These are phyloP conservation scores for Hydropotes inermis DNA, from an alignment of 2,113 vertebrate genomes.

Conservation along the genomic window DNA sequence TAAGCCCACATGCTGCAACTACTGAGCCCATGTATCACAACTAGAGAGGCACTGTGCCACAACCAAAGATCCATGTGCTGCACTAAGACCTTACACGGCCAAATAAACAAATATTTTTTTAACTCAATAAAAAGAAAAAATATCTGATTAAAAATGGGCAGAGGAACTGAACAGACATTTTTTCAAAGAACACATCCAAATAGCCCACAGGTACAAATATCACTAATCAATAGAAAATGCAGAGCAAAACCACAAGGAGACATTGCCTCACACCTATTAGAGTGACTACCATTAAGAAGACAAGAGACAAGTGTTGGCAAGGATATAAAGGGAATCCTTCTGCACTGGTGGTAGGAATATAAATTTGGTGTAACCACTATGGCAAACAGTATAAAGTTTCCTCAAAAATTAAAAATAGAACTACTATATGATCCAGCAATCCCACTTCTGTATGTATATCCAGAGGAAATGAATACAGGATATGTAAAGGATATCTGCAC, in stretches of 20 bases:
- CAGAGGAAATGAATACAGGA: neutral
- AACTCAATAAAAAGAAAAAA: neutral
- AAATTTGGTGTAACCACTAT: neutral
- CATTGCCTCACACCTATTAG: neutral
- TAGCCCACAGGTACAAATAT: neutral
- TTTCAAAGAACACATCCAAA: neutral
- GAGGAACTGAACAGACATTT: neutral
- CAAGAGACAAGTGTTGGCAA: neutral
- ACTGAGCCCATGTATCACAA: neutral
- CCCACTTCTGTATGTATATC: neutral
- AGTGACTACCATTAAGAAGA: neutral
- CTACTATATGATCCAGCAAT: neutral
- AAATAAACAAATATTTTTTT: neutral
- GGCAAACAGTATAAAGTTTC: neutral
- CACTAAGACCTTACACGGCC: neutral
- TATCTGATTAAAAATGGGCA: neutral
- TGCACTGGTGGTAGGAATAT: neutral
- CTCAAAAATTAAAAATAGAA: neutral
- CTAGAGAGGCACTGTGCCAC: accelerated
- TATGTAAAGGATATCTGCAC: neutral
- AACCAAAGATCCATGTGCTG: neutral
- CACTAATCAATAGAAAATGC: neutral
- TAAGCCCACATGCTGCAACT: neutral
- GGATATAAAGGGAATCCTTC: neutral
- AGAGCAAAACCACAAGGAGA: neutral